Base-by-base conservation (phyloP, 2,888 invertebrate species). In the Perizoma affinitatum region DNA sequence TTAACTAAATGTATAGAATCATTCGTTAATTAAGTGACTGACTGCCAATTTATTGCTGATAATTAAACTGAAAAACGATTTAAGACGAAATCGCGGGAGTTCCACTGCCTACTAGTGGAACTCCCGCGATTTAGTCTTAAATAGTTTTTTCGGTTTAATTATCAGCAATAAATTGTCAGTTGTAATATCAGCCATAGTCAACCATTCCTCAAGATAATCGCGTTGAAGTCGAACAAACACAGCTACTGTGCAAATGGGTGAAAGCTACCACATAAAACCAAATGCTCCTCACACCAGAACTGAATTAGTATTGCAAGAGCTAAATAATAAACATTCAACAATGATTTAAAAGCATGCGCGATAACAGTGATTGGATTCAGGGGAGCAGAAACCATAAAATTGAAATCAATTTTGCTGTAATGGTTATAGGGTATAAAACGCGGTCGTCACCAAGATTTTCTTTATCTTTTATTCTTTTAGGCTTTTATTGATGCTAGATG, bases 341-440 rank as follows among this genome's bases (percentile, higher is more conserved):
- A 87, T 83, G 84, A 84, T 90, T 90, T 87, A 89, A 90, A 85
- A 82, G 84, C 87, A 83, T 76, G 86, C 84, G 81, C 90, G 90
- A 91, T 91, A 91, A 87, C 88, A 87, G 83, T 90, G 88, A 91
- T 91, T 91, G 91, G 89, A 89, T 90, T 89, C 90, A 86, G 85
- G 87, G 80, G 84, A 89, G 85, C 88, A 88, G 84, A 90, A 87
- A 89, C 89, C 88, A 90, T 92, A 90, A 92, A 92, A 90, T 89
- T 86, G 84, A 90, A 91, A 92, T 92, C 89, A 91, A 91, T 90
- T 91, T 90, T 83, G 83, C 82, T 81, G 84, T 89, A 90, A 90
- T 88, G 91, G 87, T 88, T 90, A 90, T 88, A 76, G 87, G 84
- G 73, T 82, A 85, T 90, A 87, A 90, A 90, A 88, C 80, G 83